A percentile compares a stretch with the other conserved stretches of the same genome.
Conservation (phyloP, 1,140 invertebrate genomes). For the Rhizoglyphus robini region DNA sequence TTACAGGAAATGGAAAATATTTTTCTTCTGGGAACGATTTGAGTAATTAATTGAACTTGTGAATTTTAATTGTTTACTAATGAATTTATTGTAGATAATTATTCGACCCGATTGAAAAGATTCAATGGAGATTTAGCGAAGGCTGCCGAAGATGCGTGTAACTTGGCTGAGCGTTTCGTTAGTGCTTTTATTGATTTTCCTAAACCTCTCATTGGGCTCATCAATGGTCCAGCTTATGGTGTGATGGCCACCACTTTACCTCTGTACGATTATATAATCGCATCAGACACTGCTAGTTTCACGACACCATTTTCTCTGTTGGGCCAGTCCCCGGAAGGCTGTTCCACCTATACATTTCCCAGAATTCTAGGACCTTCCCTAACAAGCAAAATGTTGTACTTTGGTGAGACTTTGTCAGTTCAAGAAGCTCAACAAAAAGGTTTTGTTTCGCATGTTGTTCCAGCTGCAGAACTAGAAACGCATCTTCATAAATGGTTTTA, state of each 20-base stretch:
- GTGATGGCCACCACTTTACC: conserved; percentile 64
- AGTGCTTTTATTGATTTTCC: conserved; percentile 67
- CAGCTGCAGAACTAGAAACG: no score
- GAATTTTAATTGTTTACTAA: not conserved
- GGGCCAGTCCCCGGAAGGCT: conserved; percentile 64
- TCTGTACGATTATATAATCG: conserved; percentile 77
- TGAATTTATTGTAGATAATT: not conserved
- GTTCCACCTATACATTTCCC: conserved; percentile 68
- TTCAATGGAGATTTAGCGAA: not conserved
- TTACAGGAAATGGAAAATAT: conserved; percentile 57
- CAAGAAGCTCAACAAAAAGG: conserved; percentile 47
- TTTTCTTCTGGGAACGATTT: conserved; percentile 81
- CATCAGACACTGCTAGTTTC: conserved; percentile 67
- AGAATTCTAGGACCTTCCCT: conserved; percentile 53
- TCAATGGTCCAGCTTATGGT: conserved; percentile 86
- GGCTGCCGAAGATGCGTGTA: not conserved
- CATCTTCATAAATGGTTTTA: no score
- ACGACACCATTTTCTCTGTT: conserved; percentile 66
- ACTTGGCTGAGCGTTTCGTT: conserved; percentile 44
- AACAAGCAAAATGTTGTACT: conserved; percentile 63
- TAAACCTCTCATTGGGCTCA: conserved; percentile 69
- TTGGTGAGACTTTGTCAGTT: conserved; percentile 63
- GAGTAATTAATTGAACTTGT: conserved; percentile 39
- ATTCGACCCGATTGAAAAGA: not conserved
- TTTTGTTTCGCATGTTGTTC: no score